Base-by-base conservation (phyloP, 2,888 invertebrate genomes). In the Drosophila hawaiiensis region DNA sequence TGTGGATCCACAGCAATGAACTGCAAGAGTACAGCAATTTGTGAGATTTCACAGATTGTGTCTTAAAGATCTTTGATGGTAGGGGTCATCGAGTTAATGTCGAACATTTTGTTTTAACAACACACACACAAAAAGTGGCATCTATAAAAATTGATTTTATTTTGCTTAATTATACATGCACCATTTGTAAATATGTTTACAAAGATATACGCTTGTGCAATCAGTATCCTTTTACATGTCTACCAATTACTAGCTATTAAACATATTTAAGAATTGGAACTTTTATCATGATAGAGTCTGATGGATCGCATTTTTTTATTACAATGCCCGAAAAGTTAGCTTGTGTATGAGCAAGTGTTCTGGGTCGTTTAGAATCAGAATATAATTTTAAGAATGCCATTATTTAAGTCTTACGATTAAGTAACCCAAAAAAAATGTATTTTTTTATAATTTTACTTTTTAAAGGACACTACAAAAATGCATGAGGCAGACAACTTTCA, bases 61-160 rank as follows among this genome's bases (percentile, higher is more conserved):
- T 54, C 33, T 31, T 54, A 58, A 53, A 19, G 33, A 52, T 53
- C 53, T 52, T 6, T 43, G 43, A 53, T 55, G 41, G 52, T 37
- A 12, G 47, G 43, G 78, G 31, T 71, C 66, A 67, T 19, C 35
- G 5, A 29, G 49, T 14, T 78, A 78, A 77, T 80, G 43, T 60
- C 62, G 33, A 65, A 25, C 47, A 76, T 79, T 70, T 64, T 35
- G 54, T 16, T 37, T 29, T 10, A 29, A 19, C 16, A 52, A 28
- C 7, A 19, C 12, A 39, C n/a, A 47, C n/a, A 29, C 29, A 67
- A 55, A 55, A 71, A 68, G 75, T 63, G 77, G 69, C 75, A 61
- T 52, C 52, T 66, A 75, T 77, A 74, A 63, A 74, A 75, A 63
- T 70, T 74, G 52, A 78, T 69, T 78, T 74, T 66, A 78, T 75